Percentiles rank a stretch among this genome's conserved stretches.
phyloP scores from a whole-genome alignment of 2,888 invertebrate genomes.

The Dermolepida albohirtum region DNA sequence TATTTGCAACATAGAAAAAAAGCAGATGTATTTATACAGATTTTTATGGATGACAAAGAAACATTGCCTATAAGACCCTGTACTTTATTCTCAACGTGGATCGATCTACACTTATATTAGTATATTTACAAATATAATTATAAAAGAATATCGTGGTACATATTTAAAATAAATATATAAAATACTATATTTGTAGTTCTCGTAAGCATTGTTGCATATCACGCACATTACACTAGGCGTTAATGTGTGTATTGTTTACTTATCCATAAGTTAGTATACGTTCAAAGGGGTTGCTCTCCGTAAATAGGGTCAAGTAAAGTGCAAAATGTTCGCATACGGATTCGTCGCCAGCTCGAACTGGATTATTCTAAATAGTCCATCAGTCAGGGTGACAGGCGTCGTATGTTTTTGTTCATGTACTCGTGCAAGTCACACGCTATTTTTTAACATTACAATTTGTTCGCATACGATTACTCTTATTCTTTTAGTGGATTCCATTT shows the following conservation, averaged over 20 bases:
- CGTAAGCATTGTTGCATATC: neutral
- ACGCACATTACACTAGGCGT: neutral
- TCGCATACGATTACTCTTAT: conserved; percentile 2
- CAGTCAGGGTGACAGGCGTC: conserved; percentile 55
- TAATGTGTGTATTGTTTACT: conserved; percentile 25
- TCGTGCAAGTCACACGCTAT: conserved; percentile 33
- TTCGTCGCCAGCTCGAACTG: conserved; percentile 46
- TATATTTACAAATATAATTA: too few species aligned
- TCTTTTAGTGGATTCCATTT: neutral
- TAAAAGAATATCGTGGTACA: too few species aligned
- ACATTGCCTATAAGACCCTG: too few species aligned
- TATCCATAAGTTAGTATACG: conserved; percentile 33
- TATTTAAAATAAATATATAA: too few species aligned
- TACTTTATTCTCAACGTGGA: too few species aligned
- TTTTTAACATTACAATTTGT: conserved; percentile 35
- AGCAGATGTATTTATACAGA: too few species aligned
- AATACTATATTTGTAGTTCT: neutral
- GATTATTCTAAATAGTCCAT: conserved; percentile 55
- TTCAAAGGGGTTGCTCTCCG: conserved; percentile 41
- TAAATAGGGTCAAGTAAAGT: conserved; percentile 46
- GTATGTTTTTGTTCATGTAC: conserved; percentile 48
- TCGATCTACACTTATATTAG: too few species aligned
- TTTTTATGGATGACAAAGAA: too few species aligned
- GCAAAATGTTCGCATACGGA: conserved; percentile 45
- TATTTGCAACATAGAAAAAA: too few species aligned